phyloP scores from a whole-genome alignment of 2,888 invertebrate species.

The Cephus nigrinus region DNA sequence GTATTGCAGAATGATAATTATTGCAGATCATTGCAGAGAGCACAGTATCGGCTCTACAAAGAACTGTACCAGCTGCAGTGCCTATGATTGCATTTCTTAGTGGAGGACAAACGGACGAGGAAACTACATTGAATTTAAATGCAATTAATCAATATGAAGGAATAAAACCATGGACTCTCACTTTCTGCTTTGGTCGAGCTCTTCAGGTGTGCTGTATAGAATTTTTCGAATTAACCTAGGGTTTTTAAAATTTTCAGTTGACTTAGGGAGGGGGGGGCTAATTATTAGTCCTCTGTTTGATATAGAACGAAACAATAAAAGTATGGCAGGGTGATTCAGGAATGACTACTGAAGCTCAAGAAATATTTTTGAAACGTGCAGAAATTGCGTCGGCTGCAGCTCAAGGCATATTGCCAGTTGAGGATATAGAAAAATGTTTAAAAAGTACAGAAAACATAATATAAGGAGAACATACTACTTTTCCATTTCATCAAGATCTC shows the following conservation, averaged over 20 bases:
- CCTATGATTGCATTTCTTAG: slow-evolving; percentile 95
- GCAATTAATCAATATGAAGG: slow-evolving; percentile 86
- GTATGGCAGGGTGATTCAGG: slow-evolving; percentile 75
- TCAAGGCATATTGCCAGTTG: slow-evolving; percentile 31
- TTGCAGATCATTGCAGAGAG: slow-evolving; percentile 84
- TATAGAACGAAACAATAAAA: slow-evolving; percentile 72
- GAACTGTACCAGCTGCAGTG: slow-evolving; percentile 94
- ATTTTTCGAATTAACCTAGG: background rate
- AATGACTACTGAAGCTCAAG: slow-evolving; percentile 71
- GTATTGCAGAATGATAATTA: background rate
- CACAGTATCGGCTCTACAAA: slow-evolving; percentile 88
- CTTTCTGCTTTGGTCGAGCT: slow-evolving; percentile 97
- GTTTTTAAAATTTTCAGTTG: background rate
- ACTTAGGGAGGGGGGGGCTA: background rate
- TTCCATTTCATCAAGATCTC: background rate
- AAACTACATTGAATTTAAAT: slow-evolving; percentile 92
- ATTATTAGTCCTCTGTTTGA: background rate
- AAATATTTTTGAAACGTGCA: slow-evolving; percentile 71
- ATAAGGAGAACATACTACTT: background rate
- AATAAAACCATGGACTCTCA: slow-evolving; percentile 93
- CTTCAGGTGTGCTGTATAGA: slow-evolving; percentile 75
- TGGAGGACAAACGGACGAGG: slow-evolving; percentile 96
- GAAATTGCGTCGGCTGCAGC: slow-evolving; percentile 65
- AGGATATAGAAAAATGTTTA: slow-evolving; percentile 18
- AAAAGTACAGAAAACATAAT: background rate